Conservation (phyloP, 2,113 vertebrate species). For the Atherinomorus stipes region DNA sequence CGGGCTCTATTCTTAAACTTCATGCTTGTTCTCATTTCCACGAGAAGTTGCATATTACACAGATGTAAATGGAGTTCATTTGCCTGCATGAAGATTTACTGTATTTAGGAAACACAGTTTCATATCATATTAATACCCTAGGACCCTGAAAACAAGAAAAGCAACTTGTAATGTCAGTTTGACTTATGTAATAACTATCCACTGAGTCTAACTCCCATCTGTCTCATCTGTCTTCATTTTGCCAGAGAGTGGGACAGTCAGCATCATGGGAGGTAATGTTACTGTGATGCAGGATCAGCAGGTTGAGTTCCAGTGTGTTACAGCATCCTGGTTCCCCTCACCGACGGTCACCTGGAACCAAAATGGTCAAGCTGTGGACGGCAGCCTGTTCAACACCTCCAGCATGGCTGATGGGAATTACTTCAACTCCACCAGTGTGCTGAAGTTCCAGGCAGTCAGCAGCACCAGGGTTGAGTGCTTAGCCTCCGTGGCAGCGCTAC, state of each 20-base stretch:
- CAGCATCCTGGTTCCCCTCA: slow-evolving; percentile 83
- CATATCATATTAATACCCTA: no score
- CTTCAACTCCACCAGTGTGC: slow-evolving; percentile 80
- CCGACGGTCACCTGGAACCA: slow-evolving; percentile 85
- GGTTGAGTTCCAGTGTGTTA: slow-evolving; percentile 83
- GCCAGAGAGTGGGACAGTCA: slow-evolving; percentile 85
- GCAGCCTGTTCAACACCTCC: slow-evolving; percentile 71
- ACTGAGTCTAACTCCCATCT: not conserved
- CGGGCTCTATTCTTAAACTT: no score
- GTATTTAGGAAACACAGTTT: no score
- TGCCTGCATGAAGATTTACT: no score
- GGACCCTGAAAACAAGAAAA: no score
- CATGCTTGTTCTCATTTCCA: no score
- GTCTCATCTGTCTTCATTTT: not conserved
- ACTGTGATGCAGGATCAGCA: slow-evolving; percentile 77
- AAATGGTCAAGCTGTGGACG: slow-evolving; percentile 67
- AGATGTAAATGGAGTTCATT: no score
- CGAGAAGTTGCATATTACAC: no score
- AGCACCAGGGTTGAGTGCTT: slow-evolving; percentile 83
- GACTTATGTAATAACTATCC: no score
- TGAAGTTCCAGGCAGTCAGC: slow-evolving; percentile 75
- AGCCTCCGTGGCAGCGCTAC: slow-evolving; percentile 77
- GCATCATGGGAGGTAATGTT: slow-evolving; percentile 74
- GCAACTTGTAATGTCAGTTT: no score
- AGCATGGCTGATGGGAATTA: slow-evolving; percentile 39